Base-by-base conservation (phyloP, 23 tunicate genomes). In the Aplidium turbinatum region DNA sequence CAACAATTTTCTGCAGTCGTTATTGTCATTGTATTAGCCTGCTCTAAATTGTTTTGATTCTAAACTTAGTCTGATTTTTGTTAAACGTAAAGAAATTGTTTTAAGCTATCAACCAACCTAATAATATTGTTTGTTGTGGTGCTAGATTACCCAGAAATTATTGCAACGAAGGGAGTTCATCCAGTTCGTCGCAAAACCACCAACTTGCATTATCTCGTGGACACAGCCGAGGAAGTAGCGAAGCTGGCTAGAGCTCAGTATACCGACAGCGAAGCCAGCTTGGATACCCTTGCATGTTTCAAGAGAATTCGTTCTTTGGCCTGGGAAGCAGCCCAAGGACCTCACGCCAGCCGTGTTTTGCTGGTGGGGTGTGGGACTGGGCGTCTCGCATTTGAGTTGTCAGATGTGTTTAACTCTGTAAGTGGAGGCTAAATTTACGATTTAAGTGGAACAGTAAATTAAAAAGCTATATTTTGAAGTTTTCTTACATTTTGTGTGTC, bases 341-440 rank as follows among this genome's bases (percentile, higher is more conserved):
- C 21, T 1, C 76, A 65, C 35, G 79, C 82, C 13, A 69, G 75
- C 33, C 70, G 83, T n/a, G 84, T 80, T 21, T 63, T 90, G 20
- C 75, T 90, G 77, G 73, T 90, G 35, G 97, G 97, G 31, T 90
- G 97, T 56, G 89, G 85, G 31, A 58, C 82, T 13, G 97, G 97
- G 38, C 58, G 63, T 19, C 52, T 90, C 16, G 83, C 85, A 26
- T 90, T 90, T 78, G 85, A 90, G 53, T 66, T 90, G 51, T 54
- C 85, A 1, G 33, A 58, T 4, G 47, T 72, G 21, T 90, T 42
- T 65, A 68, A 66, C 42, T 52, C 82, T 85, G 97, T 90, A 58
- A 9, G 38, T n/a, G n/a, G n/a, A n/a, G n/a, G n/a, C n/a, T n/a
- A n/a, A n/a, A n/a, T n/a, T n/a, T n/a, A n/a, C n/a, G n/a, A n/a